These are phyloP conservation scores for Ptychadena robeensis DNA, from an alignment of 2,797 vertebrate species.

Conservation along the genomic window DNA sequence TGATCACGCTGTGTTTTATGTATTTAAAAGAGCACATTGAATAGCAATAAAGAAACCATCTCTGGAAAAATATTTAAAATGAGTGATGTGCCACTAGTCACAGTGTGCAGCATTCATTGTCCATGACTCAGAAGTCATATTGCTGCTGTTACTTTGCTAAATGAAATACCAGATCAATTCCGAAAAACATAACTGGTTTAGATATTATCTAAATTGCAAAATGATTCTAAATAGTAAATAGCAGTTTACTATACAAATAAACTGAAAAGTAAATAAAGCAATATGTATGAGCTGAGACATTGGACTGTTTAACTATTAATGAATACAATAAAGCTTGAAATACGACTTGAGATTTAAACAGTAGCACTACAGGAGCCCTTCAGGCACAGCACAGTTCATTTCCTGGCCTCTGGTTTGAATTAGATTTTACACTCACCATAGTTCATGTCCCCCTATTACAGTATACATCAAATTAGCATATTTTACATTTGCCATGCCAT, in stretches of 20 bases:
- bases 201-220: neutral
- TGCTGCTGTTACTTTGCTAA: neutral
- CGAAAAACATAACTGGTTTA: constrained; percentile 4
- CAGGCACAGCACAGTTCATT: constrained; percentile 20
- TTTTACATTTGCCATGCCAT: constrained; percentile 9
- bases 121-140: neutral
- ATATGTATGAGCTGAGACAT: neutral
- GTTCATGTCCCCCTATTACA: neutral
- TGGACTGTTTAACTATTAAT: constrained; percentile 10
- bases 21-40: neutral
- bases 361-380: constrained; percentile 4
- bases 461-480: constrained; percentile 9
- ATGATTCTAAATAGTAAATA: neutral
- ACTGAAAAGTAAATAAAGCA: neutral
- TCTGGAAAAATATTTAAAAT: neutral
- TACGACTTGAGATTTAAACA: neutral
- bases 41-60: neutral
- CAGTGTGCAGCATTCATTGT: neutral
- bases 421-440: neutral
- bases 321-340: constrained; percentile 10
- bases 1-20: neutral
- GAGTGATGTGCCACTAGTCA: neutral
- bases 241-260: neutral
- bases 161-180: neutral
- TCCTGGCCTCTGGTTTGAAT: constrained; percentile 33